Percentiles rank a stretch among this genome's conserved stretches.
phyloP scores from a whole-genome alignment of 2,888 invertebrate genomes.

The Volucella bombylans region DNA sequence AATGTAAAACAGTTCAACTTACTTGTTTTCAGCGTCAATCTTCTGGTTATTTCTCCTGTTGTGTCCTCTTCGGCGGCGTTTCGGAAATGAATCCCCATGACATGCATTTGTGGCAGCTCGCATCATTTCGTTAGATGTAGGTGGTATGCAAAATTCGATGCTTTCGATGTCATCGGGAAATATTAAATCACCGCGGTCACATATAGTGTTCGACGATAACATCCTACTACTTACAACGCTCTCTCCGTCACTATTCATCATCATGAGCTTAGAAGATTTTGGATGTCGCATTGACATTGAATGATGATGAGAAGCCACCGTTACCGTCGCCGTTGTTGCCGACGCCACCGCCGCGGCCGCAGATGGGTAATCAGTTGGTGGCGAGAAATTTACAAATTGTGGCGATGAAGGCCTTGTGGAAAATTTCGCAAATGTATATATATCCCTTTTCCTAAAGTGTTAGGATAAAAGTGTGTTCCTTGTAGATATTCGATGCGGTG shows the following conservation, averaged over 20 bases:
- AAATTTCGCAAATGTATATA: conserved; percentile 81
- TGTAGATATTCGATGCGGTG: not conserved
- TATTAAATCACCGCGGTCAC: conserved; percentile 79
- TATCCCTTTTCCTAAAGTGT: conserved; percentile 70
- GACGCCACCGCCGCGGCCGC: conserved; percentile 76
- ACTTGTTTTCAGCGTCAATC: conserved; percentile 82
- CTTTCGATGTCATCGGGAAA: conserved; percentile 82
- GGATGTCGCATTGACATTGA: conserved; percentile 78
- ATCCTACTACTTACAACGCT: conserved; percentile 74
- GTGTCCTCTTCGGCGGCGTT: conserved; percentile 80
- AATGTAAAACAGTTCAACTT: conserved; percentile 25
- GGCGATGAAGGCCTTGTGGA: conserved; percentile 82
- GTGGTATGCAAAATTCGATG: conserved; percentile 81
- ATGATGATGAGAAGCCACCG: conserved; percentile 76
- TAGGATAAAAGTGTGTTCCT: conserved; percentile 42
- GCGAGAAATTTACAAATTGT: conserved; percentile 88
- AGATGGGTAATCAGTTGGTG: conserved; percentile 89
- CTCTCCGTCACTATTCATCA: conserved; percentile 67
- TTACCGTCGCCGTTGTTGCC: conserved; percentile 74
- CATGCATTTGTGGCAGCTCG: conserved; percentile 77
- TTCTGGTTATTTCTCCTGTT: conserved; percentile 81
- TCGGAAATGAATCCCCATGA: conserved; percentile 79
- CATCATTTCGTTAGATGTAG: conserved; percentile 73
- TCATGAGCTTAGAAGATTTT: conserved; percentile 74
- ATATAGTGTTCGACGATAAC: conserved; percentile 76